phyloP scores from a whole-genome alignment of 1,140 invertebrate genomes.

The Nymphalis io region DNA sequence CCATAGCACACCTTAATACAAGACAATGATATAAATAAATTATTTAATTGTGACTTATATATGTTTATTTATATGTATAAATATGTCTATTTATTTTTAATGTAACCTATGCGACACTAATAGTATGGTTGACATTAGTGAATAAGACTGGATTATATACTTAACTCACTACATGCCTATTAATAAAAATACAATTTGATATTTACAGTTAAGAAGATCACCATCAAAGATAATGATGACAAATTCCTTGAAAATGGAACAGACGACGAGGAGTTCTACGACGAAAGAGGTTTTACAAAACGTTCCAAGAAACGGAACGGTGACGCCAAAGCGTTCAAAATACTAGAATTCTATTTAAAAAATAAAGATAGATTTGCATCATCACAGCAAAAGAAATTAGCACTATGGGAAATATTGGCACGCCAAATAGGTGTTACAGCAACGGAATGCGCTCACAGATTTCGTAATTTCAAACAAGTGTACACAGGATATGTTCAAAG shows the following conservation, averaged over 20 bases:
- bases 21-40: too few species aligned
- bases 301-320: constrained; percentile 53
- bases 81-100: too few species aligned
- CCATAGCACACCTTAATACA: too few species aligned
- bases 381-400: constrained; percentile 53
- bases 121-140: too few species aligned
- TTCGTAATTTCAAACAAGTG: constrained; percentile 69
- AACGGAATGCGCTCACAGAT: constrained; percentile 64
- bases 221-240: constrained; percentile 48
- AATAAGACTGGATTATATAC: too few species aligned
- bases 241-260: constrained; percentile 41
- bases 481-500: constrained; percentile 66
- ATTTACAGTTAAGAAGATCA: constrained; percentile 63
- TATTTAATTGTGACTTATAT: too few species aligned
- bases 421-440: constrained; percentile 59
- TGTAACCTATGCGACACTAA: too few species aligned
- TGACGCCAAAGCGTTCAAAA: constrained; percentile 64
- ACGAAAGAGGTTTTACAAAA: constrained; percentile 59
- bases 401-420: constrained; percentile 60
- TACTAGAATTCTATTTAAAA: constrained; percentile 69
- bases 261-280: constrained; percentile 60
- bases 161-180: background rate
- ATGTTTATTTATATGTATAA: too few species aligned
- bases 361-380: constrained; percentile 69
- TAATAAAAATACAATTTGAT: constrained; percentile 13